These are phyloP conservation scores for Ashinkailepas kermadecensis DNA, from an alignment of 2,888 invertebrate genomes.

Conservation along the genomic window DNA sequence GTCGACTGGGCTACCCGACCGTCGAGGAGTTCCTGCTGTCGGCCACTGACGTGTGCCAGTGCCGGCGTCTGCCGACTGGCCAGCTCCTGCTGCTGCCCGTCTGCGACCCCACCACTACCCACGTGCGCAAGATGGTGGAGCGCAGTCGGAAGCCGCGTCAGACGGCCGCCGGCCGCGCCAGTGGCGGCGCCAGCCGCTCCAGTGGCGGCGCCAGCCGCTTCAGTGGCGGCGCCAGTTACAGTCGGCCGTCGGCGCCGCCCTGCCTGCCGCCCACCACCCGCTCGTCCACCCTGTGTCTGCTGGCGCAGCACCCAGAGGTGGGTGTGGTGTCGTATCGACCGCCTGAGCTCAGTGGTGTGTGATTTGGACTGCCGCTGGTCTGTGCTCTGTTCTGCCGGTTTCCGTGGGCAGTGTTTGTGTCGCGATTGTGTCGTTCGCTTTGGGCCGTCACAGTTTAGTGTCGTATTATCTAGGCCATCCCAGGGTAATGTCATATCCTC, in stretches of 20 bases:
- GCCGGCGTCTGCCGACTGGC: neutral
- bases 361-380: no score
- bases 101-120: neutral
- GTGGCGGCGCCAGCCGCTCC: no score
- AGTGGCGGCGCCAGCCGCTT: neutral
- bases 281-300: neutral
- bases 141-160: neutral
- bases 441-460: neutral
- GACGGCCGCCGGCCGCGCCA: neutral
- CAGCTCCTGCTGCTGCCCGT: neutral
- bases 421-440: neutral
- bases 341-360: neutral
- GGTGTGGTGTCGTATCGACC: neutral
- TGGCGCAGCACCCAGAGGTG: neutral
- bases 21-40: neutral
- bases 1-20: neutral
- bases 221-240: no score
- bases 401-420: neutral
- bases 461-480: neutral
- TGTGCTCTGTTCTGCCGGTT: no score
- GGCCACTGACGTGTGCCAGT: neutral
- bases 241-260: neutral
- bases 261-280: neutral
- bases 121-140: slow-evolving; percentile 3
- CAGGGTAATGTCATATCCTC: no score